A percentile compares a stretch with the other conserved stretches of the same genome.
phyloP scores from a whole-genome alignment of 2,113 vertebrate species.

The Engystomops pustulosus region DNA sequence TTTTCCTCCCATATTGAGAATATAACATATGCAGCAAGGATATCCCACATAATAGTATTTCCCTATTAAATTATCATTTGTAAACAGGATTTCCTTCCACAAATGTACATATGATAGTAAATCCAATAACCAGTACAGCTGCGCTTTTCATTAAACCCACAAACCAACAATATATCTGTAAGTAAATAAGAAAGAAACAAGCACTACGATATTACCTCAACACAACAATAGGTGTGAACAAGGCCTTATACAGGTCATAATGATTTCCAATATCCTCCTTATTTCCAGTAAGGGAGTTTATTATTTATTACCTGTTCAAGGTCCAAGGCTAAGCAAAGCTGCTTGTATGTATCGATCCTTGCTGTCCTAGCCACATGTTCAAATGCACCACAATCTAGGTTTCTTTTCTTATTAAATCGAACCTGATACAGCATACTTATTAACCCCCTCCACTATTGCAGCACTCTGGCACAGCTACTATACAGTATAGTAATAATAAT shows the following conservation, averaged over 20 bases:
- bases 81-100: too few species aligned
- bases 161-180: not conserved
- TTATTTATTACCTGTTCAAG: not conserved
- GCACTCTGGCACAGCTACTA: too few species aligned
- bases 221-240: not conserved
- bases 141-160: too few species aligned
- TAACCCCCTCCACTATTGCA: too few species aligned
- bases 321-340: not conserved
- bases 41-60: too few species aligned
- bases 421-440: not conserved
- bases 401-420: not conserved
- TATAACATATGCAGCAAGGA: too few species aligned
- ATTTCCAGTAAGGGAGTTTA: not conserved
- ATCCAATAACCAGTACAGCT: too few species aligned
- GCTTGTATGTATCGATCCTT: not conserved
- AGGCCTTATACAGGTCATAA: not conserved
- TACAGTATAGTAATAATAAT: too few species aligned
- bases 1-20: too few species aligned
- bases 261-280: not conserved
- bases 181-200: not conserved
- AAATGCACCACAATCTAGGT: too few species aligned
- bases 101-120: too few species aligned
- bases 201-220: not conserved
- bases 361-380: not conserved
- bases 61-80: too few species aligned